phyloP scores from a whole-genome alignment of 2,113 vertebrate species.

The Zapus hudsonius region DNA sequence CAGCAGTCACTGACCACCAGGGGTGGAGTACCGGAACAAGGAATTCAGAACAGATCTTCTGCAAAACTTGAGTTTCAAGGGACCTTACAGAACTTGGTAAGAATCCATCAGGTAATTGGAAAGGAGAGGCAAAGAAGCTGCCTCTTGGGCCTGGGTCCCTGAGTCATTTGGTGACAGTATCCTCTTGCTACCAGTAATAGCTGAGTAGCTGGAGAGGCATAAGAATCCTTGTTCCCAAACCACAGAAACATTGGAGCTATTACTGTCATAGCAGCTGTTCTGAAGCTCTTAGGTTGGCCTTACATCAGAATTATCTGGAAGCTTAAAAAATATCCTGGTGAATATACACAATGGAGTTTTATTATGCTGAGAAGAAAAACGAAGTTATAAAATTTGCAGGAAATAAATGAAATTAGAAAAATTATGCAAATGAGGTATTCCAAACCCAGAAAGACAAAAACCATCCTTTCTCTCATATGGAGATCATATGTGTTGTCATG shows the following conservation, averaged over 20 bases:
- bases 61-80: not conserved
- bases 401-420: too few relatives aligned
- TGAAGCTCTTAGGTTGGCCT: not conserved
- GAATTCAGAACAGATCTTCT: not conserved
- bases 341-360: too few relatives aligned
- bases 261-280: too few relatives aligned
- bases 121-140: not conserved
- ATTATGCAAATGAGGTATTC: too few relatives aligned
- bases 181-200: not conserved
- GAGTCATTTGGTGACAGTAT: not conserved
- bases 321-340: too few relatives aligned
- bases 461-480: too few relatives aligned
- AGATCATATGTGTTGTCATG: too few relatives aligned
- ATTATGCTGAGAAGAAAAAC: too few relatives aligned
- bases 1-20: accelerated
- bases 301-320: not conserved
- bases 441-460: too few relatives aligned
- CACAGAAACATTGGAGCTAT: not conserved
- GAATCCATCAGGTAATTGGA: not conserved
- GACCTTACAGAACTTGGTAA: not conserved
- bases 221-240: too few relatives aligned
- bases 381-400: too few relatives aligned
- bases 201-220: not conserved
- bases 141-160: not conserved
- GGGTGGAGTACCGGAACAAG: not conserved